Evolutionary conservation across 2,888 invertebrate genomes (phyloP), one percentile per base, ranked within the genome.

Genomic region (Conchocele bisecta): DNA sequence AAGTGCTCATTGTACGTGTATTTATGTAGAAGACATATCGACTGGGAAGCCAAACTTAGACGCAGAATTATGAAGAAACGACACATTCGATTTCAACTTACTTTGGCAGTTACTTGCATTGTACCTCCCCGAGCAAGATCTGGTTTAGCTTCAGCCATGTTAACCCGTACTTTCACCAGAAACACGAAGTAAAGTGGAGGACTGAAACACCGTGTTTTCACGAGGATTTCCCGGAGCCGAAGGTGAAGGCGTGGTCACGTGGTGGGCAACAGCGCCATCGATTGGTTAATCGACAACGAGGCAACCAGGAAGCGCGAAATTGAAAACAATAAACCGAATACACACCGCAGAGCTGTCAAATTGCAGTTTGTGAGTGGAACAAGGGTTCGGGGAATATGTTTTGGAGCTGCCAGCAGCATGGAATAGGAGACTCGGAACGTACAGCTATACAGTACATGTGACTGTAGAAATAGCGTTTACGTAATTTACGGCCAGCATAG

Each of bases 21-120:
- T 37, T 56, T 46, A 56, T 64, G 29, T 28, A 24, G 15, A 17
- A 46, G 26, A 20, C 11, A 24, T 15, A 24, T 6, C n/a, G 1
- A 39, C 3, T 26, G 13, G 29, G 24, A 46, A 15, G 33, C 17
- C 17, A 17, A 54, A 65, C 9, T 70, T 70, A 22, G 20, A n/a
- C 46, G 29, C 37, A 39, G 26, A 41, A 26, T 41, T 41, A 56
- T 42, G 17, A 11, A 11, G 26, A 39, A 41, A 56, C 11, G 26
- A 28, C 28, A 28, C 15, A 17, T 6, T 2, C 0, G 56, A 56
- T 56, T 56, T 75, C 68, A 41, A 79, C 84, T 31, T 74, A 85
- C 84, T 86, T 88, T 86, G 51, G 88, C 88, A 81, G 87, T 88
- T 71, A 86, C 88, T 79, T 86, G 85, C 87, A 87, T 86, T 41